Conservation (phyloP, 2,888 invertebrate species). For the Cephus sareptanus region DNA sequence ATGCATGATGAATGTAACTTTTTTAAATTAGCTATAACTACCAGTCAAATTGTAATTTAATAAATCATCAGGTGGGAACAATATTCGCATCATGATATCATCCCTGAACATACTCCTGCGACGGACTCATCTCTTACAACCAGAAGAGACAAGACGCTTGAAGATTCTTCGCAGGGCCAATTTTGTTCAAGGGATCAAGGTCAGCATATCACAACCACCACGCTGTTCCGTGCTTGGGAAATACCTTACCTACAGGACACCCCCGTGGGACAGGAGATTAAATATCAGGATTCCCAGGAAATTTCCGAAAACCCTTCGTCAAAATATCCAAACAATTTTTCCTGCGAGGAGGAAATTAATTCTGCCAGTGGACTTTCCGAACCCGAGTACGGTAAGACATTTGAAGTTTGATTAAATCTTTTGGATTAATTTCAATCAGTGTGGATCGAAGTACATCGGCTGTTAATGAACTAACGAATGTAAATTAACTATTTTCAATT, state of each 20-base stretch:
- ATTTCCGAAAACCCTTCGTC: constrained; percentile 2
- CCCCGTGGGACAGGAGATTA: constrained; percentile 14
- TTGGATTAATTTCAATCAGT: background rate
- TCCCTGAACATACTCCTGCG: background rate
- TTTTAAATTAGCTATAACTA: background rate
- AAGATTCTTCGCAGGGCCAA: constrained; percentile 12
- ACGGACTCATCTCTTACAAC: background rate
- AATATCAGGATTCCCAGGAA: constrained; percentile 24
- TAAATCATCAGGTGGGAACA: constrained; percentile 30
- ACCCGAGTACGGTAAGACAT: constrained; percentile 32
- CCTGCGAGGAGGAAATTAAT: constrained; percentile 25
- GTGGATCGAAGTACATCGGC: background rate
- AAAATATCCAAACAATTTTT: constrained; percentile 14
- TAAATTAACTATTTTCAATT: background rate
- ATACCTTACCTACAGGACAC: constrained; percentile 33
- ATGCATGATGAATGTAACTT: background rate
- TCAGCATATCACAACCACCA: constrained; percentile 10
- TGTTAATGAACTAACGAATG: background rate
- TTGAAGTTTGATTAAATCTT: background rate
- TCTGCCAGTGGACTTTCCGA: constrained; percentile 12
- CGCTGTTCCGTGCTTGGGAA: constrained; percentile 45
- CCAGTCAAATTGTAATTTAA: background rate
- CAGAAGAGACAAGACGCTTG: background rate
- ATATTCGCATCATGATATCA: constrained; percentile 20
- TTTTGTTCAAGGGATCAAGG: constrained; percentile 1